Percentiles rank a stretch among this genome's conserved stretches.
Conservation (phyloP, 2,797 vertebrate species). For the Acestrorhynchus altus region DNA sequence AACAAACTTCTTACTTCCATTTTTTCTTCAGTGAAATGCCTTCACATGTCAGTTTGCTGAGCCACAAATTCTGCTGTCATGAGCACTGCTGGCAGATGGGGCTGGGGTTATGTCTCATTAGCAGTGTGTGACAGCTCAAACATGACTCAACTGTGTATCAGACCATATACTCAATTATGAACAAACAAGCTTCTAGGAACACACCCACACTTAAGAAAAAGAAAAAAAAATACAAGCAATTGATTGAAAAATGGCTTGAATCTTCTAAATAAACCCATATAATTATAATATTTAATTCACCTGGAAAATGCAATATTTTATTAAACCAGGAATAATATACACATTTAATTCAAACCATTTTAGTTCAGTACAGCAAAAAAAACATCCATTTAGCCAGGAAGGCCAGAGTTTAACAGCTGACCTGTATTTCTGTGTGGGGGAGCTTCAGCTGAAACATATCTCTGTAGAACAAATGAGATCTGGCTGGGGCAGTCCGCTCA, state of each 20-base stretch:
- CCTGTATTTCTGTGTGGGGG: conserved; percentile 1
- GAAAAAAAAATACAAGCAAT: not conserved
- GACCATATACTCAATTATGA: not conserved
- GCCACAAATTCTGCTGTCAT: conserved; percentile 5
- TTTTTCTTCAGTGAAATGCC: not conserved
- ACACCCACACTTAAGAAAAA: not conserved
- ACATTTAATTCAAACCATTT: not conserved
- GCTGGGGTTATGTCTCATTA: conserved; percentile 22
- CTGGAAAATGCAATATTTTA: not conserved
- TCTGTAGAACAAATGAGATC: conserved; percentile 29
- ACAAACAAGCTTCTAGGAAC: not conserved
- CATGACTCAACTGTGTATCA: not conserved
- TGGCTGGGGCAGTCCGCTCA: conserved; percentile 14
- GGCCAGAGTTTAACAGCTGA: conserved; percentile 1
- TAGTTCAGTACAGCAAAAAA: not conserved
- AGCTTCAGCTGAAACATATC: conserved; percentile 19
- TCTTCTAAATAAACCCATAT: not conserved
- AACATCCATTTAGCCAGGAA: not conserved
- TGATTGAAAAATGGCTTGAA: not conserved
- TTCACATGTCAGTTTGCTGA: conserved; percentile 23
- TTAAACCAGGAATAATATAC: too few species aligned
- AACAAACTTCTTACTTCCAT: too few species aligned
- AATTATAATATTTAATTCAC: not conserved
- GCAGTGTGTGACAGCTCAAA: not conserved
- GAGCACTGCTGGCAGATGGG: not conserved